phyloP scores from a whole-genome alignment of 1,140 invertebrate genomes.

The Bombus superbus region DNA sequence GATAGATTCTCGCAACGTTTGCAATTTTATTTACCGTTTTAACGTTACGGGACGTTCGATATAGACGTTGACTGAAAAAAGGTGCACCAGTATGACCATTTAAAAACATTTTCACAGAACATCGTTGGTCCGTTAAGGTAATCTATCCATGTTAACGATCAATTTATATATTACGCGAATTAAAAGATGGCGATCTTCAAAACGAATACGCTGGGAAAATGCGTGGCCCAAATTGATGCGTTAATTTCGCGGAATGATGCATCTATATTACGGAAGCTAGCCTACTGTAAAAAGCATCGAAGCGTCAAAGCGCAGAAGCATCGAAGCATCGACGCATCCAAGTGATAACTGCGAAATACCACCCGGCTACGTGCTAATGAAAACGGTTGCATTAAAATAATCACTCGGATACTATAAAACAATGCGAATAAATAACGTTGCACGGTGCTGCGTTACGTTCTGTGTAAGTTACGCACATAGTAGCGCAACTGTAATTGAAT shows the following conservation, averaged over 20 bases:
- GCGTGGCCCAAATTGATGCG: constrained; percentile 25
- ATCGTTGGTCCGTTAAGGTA: no score
- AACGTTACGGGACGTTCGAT: background rate
- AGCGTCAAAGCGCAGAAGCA: constrained; percentile 1
- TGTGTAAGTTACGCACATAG: no score
- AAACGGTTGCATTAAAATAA: background rate
- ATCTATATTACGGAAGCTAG: background rate
- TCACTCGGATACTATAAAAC: no score
- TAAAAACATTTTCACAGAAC: no score
- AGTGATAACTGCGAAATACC: constrained; percentile 14
- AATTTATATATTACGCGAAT: background rate
- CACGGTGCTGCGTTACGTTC: no score
- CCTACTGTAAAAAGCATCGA: background rate
- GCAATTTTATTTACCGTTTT: background rate
- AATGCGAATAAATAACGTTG: no score
- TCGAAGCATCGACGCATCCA: background rate
- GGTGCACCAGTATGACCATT: background rate
- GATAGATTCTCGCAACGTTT: no score
- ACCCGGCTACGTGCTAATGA: background rate
- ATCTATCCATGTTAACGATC: background rate
- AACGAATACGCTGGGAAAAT: constrained; percentile 24
- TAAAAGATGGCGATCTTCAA: constrained; percentile 21
- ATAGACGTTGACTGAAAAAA: background rate
- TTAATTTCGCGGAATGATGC: constrained; percentile 34
- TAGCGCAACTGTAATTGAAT: no score